Evolutionary conservation across 2,797 vertebrate species (phyloP), one percentile per base, ranked within the genome.

Genomic region (Chelmon rostratus): DNA sequence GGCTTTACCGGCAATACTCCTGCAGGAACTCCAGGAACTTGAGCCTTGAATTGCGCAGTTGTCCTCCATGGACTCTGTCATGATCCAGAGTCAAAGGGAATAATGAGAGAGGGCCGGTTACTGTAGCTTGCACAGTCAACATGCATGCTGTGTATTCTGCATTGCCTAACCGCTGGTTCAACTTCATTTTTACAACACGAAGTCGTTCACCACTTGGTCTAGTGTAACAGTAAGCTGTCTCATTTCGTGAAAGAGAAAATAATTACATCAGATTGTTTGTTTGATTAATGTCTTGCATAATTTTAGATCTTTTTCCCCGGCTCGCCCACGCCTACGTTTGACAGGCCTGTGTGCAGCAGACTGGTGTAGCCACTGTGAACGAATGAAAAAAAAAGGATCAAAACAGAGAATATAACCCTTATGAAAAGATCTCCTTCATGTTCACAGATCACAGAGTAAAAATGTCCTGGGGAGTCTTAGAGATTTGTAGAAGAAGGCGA

Each of bases 81-180:
- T 80, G 81, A 86, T 88, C 85, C 86, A 90, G 84, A 88, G 83
- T 91, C 82, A 92, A 89, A 90, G 74, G 52, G 61, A 84, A 82
- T 75, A 79, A 89, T 81, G 69, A 79, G 73, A 90, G 77, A 70
- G 68, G 31, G 62, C 28, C 71, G 73, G 83, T 73, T 71, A 25
- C 76, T 86, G 47, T 3, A 81, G 78, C 68, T 66, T 78, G 37
- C 68, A 69, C 68, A 57, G 50, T 75, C 73, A 82, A 68, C 80
- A 74, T 77, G 61, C 76, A 62, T 61, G 62, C 63, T 73, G 68
- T 78, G 79, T 49, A 57, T 71, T 73, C 62, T 56, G 37, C 65
- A 49, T 73, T 74, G 68, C 56, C 61, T 56, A 40, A 84, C 47
- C 52, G 64, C 65, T 56, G 61, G 25, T 73, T 82, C 33, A 79